Base-by-base conservation (phyloP, 2,888 invertebrate genomes). In the Dolomedes plantarius region DNA sequence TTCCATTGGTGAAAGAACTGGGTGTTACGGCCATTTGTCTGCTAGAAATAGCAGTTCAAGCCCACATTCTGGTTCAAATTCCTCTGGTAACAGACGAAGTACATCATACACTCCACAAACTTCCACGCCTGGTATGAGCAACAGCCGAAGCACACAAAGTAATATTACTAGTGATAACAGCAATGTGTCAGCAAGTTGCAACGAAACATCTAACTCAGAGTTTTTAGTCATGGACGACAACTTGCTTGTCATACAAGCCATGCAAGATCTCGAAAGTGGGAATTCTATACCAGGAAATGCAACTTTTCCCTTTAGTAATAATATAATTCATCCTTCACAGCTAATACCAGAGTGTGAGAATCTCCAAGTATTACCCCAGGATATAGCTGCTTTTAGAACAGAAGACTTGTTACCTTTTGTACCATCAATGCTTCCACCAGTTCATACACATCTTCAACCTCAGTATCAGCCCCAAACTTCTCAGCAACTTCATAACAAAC, bases 21-120 rank as follows among this genome's bases (percentile, higher is more conserved):
- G 91, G 27, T 90, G 90, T 69, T 91, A 91, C 83, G 91, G 91
- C 27, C 91, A 91, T 88, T 89, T 91, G 80, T 86, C 86, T 0
- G 91, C 91, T n/a, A 88, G 90, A 29, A 91, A 90, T 86, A 90
- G 90, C 76, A 89, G 89, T 39, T 89, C 89, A 31, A 90, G 90
- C 88, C 90, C 90, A 7, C 89, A 89, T 73, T 90, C 90, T 1
- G 89, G 89, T n/a, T 90, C 90, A 0, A 90, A 89, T 19, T 90
- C 90, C n/a, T 90, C 90, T n/a, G 86, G 74, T 13, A 72, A 76
- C n/a, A 65, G 80, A 23, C 65, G 77, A 19, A 80, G 85, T 56
- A 31, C 75, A 1, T 74, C 81, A 16, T 77, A 76, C 31, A 83
- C 83, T 2, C 79, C 83, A 16, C 78, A 78, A 16, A 78, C 79